Conservation (phyloP, 92 coral and sea anemone genomes). For the Heteractis magnifica region DNA sequence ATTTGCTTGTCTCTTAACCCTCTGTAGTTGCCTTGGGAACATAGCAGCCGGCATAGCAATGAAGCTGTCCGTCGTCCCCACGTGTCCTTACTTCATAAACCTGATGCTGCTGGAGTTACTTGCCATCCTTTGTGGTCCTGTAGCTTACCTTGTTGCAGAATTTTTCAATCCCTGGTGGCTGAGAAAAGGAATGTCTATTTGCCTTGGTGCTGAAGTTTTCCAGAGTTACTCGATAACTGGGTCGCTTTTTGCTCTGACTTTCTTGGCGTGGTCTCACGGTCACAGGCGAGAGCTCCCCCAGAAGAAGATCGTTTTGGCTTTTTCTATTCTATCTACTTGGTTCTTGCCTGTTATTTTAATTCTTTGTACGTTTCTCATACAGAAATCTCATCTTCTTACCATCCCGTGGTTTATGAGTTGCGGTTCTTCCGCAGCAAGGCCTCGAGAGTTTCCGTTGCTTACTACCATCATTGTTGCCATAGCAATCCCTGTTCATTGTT, state of each 20-base stretch:
- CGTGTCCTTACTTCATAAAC: constrained; percentile 5
- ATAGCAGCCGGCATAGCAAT: not conserved
- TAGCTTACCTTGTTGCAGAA: not conserved
- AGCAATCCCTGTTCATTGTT: not conserved
- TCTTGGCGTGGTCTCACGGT: constrained; percentile 12
- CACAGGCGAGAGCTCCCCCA: not conserved
- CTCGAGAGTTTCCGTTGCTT: not conserved
- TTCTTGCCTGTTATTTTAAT: not conserved
- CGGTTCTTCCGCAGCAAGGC: not conserved
- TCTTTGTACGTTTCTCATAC: not conserved
- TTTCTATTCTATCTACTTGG: not conserved
- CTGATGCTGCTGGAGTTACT: constrained; percentile 16
- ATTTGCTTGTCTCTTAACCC: constrained; percentile 12
- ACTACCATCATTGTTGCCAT: constrained; percentile 1
- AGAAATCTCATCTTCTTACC: not conserved
- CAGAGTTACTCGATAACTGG: constrained; percentile 16
- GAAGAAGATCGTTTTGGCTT: not conserved
- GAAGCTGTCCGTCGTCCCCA: not conserved
- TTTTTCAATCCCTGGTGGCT: not conserved
- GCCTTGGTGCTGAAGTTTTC: constrained; percentile 13
- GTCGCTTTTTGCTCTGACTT: constrained; percentile 12
- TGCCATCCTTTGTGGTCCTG: constrained; percentile 10
- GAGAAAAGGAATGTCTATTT: not conserved
- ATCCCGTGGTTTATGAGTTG: constrained; percentile 11
- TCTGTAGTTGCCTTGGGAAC: constrained; percentile 23